These are phyloP conservation scores for Neria commutata DNA, from an alignment of 2,888 invertebrate species.

Conservation along the genomic window DNA sequence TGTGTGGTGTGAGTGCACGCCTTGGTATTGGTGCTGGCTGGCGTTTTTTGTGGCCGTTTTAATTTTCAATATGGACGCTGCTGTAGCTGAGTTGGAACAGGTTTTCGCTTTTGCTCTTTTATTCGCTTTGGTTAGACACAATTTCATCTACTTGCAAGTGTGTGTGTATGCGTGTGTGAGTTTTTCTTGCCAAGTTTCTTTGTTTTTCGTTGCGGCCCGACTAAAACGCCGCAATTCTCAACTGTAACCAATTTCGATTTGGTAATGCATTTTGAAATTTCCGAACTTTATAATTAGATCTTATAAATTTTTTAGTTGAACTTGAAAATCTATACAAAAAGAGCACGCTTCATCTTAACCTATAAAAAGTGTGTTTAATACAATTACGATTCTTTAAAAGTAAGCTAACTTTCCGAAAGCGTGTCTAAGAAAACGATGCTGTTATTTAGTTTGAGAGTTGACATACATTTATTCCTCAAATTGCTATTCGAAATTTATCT, in stretches of 20 bases:
- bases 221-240: slow-evolving; percentile 5
- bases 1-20: slow-evolving; percentile 17
- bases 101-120: slow-evolving; percentile 13
- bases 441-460: too few species aligned
- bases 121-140: not conserved
- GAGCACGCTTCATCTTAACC: too few species aligned
- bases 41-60: slow-evolving; percentile 20
- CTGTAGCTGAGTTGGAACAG: slow-evolving; percentile 22
- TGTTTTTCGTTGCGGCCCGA: not conserved
- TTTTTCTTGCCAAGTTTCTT: not conserved
- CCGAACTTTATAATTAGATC: not conserved
- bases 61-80: slow-evolving; percentile 37
- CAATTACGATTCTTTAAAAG: too few species aligned
- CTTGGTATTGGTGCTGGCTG: slow-evolving; percentile 19
- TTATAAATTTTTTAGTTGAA: too few species aligned
- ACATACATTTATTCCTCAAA: too few species aligned
- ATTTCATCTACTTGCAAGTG: not conserved
- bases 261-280: not conserved
- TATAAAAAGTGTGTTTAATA: too few species aligned
- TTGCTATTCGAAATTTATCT: too few species aligned
- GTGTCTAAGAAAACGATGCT: too few species aligned
- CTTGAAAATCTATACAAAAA: too few species aligned
- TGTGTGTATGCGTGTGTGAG: not conserved
- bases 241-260: slow-evolving; percentile 14
- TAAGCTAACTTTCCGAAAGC: too few species aligned